Percentiles rank a stretch among this genome's conserved stretches.
Evolutionary conservation across 2,797 vertebrate species (phyloP).

Genomic region (Limnodromus scolopaceus): DNA sequence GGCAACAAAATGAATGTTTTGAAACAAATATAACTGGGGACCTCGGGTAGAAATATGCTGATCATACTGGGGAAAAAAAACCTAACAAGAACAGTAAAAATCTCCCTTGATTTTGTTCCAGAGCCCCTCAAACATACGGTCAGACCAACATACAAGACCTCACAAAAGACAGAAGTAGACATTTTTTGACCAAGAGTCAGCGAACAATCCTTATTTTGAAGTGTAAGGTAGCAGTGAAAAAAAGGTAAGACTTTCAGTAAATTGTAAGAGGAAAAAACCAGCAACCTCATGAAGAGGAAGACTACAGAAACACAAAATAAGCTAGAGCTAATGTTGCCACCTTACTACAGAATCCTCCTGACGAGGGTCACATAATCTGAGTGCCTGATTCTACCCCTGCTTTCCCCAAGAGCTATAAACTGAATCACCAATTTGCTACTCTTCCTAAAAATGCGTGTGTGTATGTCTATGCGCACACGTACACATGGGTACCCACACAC

Average conservation of each 20-base stretch:
- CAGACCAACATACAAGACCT: neutral
- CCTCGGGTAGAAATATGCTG: neutral
- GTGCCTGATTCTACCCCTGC: neutral
- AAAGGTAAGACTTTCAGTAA: neutral
- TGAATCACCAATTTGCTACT: neutral
- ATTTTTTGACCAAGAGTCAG: neutral
- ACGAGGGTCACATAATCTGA: neutral
- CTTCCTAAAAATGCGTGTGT: neutral
- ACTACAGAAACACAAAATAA: neutral
- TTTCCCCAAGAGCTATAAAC: neutral
- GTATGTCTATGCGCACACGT: neutral
- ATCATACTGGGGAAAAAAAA: fast-evolving
- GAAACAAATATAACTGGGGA: neutral
- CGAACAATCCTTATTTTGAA: neutral
- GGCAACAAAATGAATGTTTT: neutral
- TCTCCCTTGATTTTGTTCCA: neutral
- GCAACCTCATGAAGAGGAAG: neutral
- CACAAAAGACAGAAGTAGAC: neutral
- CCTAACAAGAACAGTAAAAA: neutral
- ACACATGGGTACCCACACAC: neutral
- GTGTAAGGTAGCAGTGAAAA: neutral
- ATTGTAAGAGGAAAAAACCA: too few relatives aligned
- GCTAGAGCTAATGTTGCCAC: neutral
- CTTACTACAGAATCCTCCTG: neutral
- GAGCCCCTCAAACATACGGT: neutral